These are phyloP conservation scores for Prionailurus viverrinus DNA, from an alignment of 2,113 vertebrate species.

Conservation along the genomic window DNA sequence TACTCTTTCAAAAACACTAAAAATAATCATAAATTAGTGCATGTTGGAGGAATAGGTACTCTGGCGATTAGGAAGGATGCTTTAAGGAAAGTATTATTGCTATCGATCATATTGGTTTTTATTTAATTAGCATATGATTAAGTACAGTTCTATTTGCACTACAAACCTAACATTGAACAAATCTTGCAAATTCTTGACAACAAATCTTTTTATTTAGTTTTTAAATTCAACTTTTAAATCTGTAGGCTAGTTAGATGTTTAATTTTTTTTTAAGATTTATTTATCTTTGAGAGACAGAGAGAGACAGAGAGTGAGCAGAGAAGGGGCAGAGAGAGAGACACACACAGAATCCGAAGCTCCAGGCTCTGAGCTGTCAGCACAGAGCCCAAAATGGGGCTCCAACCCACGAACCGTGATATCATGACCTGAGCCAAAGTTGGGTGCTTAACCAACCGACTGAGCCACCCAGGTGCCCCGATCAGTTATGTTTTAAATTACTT, in stretches of 20 bases:
- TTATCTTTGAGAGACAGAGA: no score
- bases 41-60: background rate
- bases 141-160: background rate
- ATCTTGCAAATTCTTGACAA: background rate
- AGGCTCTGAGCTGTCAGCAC: no score
- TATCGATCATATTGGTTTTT: background rate
- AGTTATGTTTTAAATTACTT: constrained; percentile 1
- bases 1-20: background rate
- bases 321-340: no score
- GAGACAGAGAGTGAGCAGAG: no score
- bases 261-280: no score
- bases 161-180: background rate
- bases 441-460: no score
- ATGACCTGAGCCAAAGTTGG: no score
- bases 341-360: no score
- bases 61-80: background rate
- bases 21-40: background rate
- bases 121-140: constrained; percentile 18
- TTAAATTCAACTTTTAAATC: background rate
- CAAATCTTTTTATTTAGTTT: constrained; percentile 19
- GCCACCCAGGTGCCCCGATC: no score
- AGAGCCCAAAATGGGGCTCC: no score
- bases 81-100: background rate
- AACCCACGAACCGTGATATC: no score
- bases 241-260: background rate